Conservation (phyloP, 2,113 vertebrate species). For the Illadopsis cleaveri region DNA sequence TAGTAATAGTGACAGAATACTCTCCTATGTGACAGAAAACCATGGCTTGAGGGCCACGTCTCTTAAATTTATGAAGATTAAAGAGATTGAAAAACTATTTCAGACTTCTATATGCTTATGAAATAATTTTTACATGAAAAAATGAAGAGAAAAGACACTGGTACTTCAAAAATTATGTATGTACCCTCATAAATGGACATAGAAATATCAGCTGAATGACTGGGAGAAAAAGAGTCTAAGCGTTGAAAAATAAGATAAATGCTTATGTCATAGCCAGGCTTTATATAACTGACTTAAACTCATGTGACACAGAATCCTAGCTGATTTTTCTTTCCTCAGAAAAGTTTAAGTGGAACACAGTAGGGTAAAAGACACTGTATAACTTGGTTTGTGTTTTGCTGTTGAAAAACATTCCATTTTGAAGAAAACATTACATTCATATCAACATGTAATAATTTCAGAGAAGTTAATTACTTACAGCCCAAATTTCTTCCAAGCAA, state of each 20-base stretch:
- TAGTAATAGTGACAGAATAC: neutral
- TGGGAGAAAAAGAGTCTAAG: neutral
- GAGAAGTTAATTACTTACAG: neutral
- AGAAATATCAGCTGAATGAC: neutral
- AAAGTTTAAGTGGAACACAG: neutral
- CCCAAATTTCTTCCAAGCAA: neutral
- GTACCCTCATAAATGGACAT: neutral
- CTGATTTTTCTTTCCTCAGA: neutral
- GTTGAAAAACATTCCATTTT: neutral
- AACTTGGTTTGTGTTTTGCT: neutral
- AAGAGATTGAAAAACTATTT: neutral
- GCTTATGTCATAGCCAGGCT: neutral
- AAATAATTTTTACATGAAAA: neutral
- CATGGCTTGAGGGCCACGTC: neutral
- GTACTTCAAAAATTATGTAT: neutral
- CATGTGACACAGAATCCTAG: neutral
- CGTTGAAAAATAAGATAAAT: neutral
- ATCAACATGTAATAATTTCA: neutral
- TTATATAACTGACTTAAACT: neutral
- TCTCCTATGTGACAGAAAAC: neutral
- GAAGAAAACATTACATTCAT: neutral
- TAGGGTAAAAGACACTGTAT: neutral
- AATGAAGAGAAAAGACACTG: neutral
- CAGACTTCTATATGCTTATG: neutral
- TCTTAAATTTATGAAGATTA: neutral